Evolutionary conservation across 2,888 invertebrate genomes (phyloP).

Genomic region (Phlogophora meticulosa): DNA sequence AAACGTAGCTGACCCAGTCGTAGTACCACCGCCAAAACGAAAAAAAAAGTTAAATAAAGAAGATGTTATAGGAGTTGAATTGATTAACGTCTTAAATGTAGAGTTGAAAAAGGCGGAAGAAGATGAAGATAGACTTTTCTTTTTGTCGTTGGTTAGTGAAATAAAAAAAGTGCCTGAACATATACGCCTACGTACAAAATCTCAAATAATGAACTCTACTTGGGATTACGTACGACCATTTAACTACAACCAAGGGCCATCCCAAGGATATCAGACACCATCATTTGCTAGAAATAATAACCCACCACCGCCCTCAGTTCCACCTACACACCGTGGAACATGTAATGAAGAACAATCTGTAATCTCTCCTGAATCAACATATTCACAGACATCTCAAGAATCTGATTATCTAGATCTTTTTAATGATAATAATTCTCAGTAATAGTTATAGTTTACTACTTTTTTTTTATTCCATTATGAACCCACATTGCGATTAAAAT

Average conservation of each 20-base stretch:
- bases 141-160: conserved; percentile 53
- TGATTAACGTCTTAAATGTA: conserved; percentile 46
- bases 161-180: conserved; percentile 53
- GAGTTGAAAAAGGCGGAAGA: conserved; percentile 38
- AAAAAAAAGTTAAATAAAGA: conserved; percentile 39
- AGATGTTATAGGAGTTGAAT: conserved; percentile 44
- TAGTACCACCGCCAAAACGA: conserved; percentile 41
- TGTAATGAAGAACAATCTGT: too few relatives aligned
- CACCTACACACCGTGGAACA: conserved; percentile 48
- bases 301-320: conserved; percentile 47
- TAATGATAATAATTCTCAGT: too few relatives aligned
- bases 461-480: conserved; percentile 28
- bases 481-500: conserved; percentile 30
- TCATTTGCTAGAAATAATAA: conserved; percentile 54
- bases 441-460: too few relatives aligned
- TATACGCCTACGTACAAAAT: conserved; percentile 55
- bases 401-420: too few relatives aligned
- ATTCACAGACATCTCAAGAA: too few relatives aligned
- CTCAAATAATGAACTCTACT: conserved; percentile 55
- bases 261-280: conserved; percentile 54
- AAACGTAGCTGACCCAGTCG: conserved; percentile 39
- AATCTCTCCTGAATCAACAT: too few relatives aligned
- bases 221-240: too few relatives aligned
- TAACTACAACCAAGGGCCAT: conserved; percentile 53
- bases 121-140: conserved; percentile 36